Evolutionary conservation across 2,888 invertebrate species (phyloP).

Genomic region (Tiphia femorata): DNA sequence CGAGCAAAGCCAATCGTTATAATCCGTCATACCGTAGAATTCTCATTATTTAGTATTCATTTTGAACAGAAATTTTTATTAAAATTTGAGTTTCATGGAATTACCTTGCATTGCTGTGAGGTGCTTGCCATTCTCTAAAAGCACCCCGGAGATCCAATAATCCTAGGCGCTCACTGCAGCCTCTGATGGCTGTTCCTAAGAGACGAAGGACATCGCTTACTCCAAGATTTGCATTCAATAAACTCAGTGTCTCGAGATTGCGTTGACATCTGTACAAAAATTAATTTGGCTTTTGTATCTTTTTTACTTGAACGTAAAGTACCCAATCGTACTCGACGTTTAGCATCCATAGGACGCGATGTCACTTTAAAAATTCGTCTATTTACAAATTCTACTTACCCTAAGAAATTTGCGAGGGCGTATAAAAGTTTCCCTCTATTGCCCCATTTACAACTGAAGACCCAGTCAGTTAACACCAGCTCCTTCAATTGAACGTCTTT

Average conservation of each 20-base stretch:
- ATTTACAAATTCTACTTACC: slow-evolving; percentile 43
- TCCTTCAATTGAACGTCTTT: slow-evolving; percentile 68
- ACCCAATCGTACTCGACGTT: too few relatives aligned
- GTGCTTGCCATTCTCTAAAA: slow-evolving; percentile 68
- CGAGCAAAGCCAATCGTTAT: slow-evolving; percentile 14
- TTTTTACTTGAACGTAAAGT: too few relatives aligned
- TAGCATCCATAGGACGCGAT: too few relatives aligned
- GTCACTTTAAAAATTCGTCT: not conserved
- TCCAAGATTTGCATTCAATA: slow-evolving; percentile 69
- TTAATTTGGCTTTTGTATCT: not conserved
- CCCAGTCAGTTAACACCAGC: slow-evolving; percentile 70
- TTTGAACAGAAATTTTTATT: too few relatives aligned
- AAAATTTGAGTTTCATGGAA: not conserved
- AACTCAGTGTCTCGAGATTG: slow-evolving; percentile 64
- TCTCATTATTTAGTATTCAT: not conserved
- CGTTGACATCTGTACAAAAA: slow-evolving; percentile 63
- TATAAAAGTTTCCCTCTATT: slow-evolving; percentile 59
- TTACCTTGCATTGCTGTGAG: slow-evolving; percentile 60
- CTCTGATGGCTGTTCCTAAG: slow-evolving; percentile 63
- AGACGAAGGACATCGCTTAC: slow-evolving; percentile 68
- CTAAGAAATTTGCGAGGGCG: slow-evolving; percentile 60
- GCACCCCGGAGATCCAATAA: slow-evolving; percentile 68
- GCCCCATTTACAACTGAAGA: slow-evolving; percentile 67
- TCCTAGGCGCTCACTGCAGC: slow-evolving; percentile 61
- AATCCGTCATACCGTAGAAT: slow-evolving; percentile 29